Percentiles rank a stretch among this genome's conserved stretches.
Evolutionary conservation across 2,113 vertebrate species (phyloP).

Genomic region (Callipepla squamata): DNA sequence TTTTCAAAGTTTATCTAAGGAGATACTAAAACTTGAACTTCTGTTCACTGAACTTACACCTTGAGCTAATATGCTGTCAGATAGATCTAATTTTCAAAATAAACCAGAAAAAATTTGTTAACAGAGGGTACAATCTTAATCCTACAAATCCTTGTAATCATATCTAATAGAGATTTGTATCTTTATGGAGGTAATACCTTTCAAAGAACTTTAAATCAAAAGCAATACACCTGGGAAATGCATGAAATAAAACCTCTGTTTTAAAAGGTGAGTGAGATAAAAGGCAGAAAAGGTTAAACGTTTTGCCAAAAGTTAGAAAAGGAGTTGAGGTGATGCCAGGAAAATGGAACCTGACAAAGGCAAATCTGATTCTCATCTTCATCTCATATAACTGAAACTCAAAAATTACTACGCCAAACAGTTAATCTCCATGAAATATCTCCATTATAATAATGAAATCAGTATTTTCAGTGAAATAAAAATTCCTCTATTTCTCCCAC

Average conservation of each 20-base stretch:
- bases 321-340: not conserved
- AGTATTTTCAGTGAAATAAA: not conserved
- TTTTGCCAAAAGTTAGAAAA: slow-evolving; percentile 7
- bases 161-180: not conserved
- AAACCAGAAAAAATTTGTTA: not conserved
- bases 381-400: not conserved
- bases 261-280: not conserved
- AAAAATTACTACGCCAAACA: not conserved
- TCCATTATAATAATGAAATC: not conserved
- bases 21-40: not conserved
- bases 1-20: not conserved
- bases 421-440: not conserved
- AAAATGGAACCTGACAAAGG: not conserved
- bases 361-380: not conserved
- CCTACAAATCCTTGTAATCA: not conserved
- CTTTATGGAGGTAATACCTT: not conserved
- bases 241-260: not conserved
- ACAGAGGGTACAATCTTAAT: not conserved
- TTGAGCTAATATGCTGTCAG: not conserved
- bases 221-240: not conserved
- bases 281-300: not conserved
- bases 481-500: not conserved
- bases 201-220: not conserved
- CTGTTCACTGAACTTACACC: not conserved
- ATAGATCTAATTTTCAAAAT: not conserved